Evolutionary conservation across 2,888 invertebrate species (phyloP), one percentile per base, ranked within the genome.

Genomic region (Choreutis nemorana): DNA sequence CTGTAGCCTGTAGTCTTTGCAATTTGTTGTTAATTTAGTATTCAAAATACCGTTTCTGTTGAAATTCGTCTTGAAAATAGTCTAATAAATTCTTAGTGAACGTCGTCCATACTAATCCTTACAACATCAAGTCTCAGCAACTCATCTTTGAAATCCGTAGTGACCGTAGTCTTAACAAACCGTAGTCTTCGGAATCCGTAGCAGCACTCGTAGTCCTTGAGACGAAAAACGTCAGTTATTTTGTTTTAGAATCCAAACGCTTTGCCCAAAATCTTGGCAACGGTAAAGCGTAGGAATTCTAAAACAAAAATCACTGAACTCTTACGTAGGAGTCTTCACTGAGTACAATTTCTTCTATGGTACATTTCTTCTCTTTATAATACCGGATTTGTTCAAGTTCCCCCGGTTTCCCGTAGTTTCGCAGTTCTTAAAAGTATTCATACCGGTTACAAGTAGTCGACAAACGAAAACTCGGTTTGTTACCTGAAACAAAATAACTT

Each of bases 241-340:
- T 81, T 70, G 91, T 90, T 91, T 91, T 89, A 91, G 91, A 91
- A 91, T 91, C 91, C 91, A 90, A 91, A 92, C 91, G 91, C 91
- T 91, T 92, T 92, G 89, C 91, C 91, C 68, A 83, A 82, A 66
- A 71, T 59, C 72, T 68, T 67, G 77, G 77, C 75, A 77, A 87
- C 87, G 90, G 91, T 91, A 91, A 92, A 91, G 91, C 91, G 91
- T 91, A 91, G 91, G 91, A 91, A 92, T 92, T 92, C 91, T 92
- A 92, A 92, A 90, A 80, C 88, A 73, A 84, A 87, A 82, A 48
- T 33, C n/a, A 54, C 63, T 43, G 60, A 50, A 45, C 34, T 36
- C 16, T 36, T 30, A 32, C 30, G 41, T 38, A 18, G 23, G 35
- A 31, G 28, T 48, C 49, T 47, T 49, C 50, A 31, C 33, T 47